Evolutionary conservation across 2,797 vertebrate species (phyloP).

Genomic region (Leuciscus waleckii): DNA sequence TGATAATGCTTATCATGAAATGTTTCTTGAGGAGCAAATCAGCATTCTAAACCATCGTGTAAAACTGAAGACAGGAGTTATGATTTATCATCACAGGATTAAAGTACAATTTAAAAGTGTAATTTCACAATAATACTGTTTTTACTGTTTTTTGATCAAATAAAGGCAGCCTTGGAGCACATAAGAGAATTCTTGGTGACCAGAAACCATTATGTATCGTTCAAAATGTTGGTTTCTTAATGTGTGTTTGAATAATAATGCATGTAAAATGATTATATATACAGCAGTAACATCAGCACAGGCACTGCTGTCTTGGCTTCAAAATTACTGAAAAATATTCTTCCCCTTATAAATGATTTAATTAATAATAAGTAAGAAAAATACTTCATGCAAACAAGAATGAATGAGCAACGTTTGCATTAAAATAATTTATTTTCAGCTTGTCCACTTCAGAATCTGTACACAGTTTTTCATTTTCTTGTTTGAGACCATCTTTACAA

Average conservation of each 20-base stretch:
- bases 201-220: too few relatives aligned
- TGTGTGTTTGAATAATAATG: background rate
- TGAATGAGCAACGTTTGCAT: background rate
- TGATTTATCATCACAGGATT: too few relatives aligned
- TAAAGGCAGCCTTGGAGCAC: too few relatives aligned
- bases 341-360: background rate
- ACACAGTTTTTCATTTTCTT: slow-evolving; percentile 7
- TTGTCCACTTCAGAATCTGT: background rate
- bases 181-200: too few relatives aligned
- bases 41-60: too few relatives aligned
- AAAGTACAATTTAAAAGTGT: too few relatives aligned
- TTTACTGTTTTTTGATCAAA: too few relatives aligned
- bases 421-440: slow-evolving; percentile 43
- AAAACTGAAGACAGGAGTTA: background rate
- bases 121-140: too few relatives aligned
- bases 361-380: background rate
- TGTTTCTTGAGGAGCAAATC: background rate
- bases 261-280: background rate
- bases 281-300: background rate
- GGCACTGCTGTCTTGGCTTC: background rate
- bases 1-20: background rate
- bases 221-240: too few relatives aligned
- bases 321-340: background rate
- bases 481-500: slow-evolving; percentile 15
- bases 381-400: background rate